Base-by-base conservation (phyloP, 30 jellyfish, hydroid and myxozoan genomes). In the Aurelia coerulea region DNA sequence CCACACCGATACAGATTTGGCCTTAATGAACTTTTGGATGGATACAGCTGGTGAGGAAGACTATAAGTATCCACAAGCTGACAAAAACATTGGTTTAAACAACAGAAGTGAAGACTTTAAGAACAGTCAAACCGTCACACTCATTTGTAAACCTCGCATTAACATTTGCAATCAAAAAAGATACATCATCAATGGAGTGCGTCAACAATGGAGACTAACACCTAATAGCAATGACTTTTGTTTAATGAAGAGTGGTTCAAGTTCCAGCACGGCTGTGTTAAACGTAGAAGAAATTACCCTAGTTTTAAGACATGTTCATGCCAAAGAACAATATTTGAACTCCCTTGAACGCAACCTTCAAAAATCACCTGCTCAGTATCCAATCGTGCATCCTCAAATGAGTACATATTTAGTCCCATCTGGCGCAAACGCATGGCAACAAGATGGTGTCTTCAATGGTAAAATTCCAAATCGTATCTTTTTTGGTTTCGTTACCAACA, bases 381-480 rank as follows among this genome's bases (percentile, higher is more conserved):
- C 67, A 1, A 7, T 58, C 29, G 29, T 58, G 18, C 67, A 58
- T 12, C 62, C 83, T 41, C 83, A 73, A 34, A 73, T 73, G 68
- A 67, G 51, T 35, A 73, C 50, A 5, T 73, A 73, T 73, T 15
- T 73, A 9, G n/a, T 73, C 46, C 34, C 41, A 3, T 54, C 50
- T 49, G 49, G 32, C 2, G 51, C 8, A 2, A 73, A 49, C 5
- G 42, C 68, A 4, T 73, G 83, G 83, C 46, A 18, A 10, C 69
- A 54, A 54, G 90, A 79, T 50, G 69, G 50, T 10, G 42, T 58
- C 14, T 67, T 81, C 76, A 52, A 50, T 33, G 85, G 91, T 2
- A 68, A 67, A 23, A 51, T 81, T 29, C 87, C 87, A 66, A 81
- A 66, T 65, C 10, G 91, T 2, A 6, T 81, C 62, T 67, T 81